phyloP scores from a whole-genome alignment of 2,797 vertebrate species.

The Sebastes kiyomatsui region DNA sequence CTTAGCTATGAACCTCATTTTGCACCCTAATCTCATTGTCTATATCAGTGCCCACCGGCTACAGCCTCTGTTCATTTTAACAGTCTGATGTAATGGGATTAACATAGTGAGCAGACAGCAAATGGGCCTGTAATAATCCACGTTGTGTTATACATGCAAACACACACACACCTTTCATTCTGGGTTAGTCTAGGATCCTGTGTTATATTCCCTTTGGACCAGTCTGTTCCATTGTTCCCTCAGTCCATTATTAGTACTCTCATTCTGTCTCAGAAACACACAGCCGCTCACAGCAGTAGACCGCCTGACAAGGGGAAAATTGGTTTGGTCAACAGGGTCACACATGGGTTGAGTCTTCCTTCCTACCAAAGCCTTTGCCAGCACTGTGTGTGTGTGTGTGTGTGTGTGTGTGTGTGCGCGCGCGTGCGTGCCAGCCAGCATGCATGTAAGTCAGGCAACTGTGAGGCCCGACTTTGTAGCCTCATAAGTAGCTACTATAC shows the following conservation, averaged over 20 bases:
- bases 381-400: neutral
- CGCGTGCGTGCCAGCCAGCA: neutral
- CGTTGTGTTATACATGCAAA: neutral
- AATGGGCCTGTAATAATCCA: neutral
- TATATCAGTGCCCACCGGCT: neutral
- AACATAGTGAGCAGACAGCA: constrained; percentile 2
- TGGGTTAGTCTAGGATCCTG: neutral
- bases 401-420: neutral
- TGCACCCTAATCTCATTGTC: constrained; percentile 11
- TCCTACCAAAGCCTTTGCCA: constrained; percentile 46
- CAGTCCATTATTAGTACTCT: constrained; percentile 18
- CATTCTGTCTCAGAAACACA: neutral
- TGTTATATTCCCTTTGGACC: neutral
- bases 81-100: constrained; percentile 33
- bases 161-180: constrained; percentile 5
- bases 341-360: constrained; percentile 48
- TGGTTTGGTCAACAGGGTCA: constrained; percentile 71
- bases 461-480: constrained; percentile 6
- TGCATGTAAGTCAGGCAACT: neutral
- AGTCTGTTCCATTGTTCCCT: constrained; percentile 1
- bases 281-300: constrained; percentile 6
- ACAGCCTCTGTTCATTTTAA: neutral
- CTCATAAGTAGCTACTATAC: constrained; percentile 10
- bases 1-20: neutral
- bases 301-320: constrained; percentile 66